These are phyloP conservation scores for Oryzias sinensis DNA, from an alignment of 2,797 vertebrate genomes.

Conservation along the genomic window DNA sequence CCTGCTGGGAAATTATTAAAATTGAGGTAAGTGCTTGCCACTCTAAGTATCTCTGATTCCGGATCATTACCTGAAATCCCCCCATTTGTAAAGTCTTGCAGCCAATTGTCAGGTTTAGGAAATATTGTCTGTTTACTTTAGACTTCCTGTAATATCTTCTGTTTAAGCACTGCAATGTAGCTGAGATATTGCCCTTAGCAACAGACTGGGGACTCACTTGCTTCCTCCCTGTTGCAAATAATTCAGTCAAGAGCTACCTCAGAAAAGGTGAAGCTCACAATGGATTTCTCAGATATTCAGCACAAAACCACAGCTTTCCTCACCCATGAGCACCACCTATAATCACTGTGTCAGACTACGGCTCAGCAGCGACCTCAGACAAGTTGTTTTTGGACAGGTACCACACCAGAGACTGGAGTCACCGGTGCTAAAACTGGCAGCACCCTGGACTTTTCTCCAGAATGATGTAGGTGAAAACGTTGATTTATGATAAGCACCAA, in stretches of 20 bases:
- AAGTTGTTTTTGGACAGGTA: conserved; percentile 78
- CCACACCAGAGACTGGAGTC: conserved; percentile 61
- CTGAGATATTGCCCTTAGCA: conserved; percentile 50
- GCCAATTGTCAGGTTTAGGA: conserved; percentile 8
- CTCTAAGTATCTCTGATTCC: conserved; percentile 43
- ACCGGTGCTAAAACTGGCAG: conserved; percentile 52
- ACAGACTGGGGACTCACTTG: conserved; percentile 36
- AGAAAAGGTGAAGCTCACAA: conserved; percentile 68
- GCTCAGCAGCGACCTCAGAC: conserved; percentile 70
- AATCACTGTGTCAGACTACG: conserved; percentile 71
- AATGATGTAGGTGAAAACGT: conserved; percentile 36
- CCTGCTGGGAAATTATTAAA: conserved; percentile 31
- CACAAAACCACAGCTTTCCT: conserved; percentile 75
- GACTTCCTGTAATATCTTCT: conserved; percentile 8
- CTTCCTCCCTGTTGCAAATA: conserved; percentile 70
- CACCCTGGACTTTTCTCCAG: conserved; percentile 44
- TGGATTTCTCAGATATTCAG: conserved; percentile 73
- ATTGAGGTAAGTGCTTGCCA: conserved; percentile 51
- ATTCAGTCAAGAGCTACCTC: conserved; percentile 65
- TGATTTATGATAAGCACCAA: conserved; percentile 30
- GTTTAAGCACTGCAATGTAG: conserved; percentile 20
- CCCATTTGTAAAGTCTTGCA: conserved; percentile 3
- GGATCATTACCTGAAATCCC: conserved; percentile 6
- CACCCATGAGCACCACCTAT: conserved; percentile 70
- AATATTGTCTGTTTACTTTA: conserved; percentile 15